Conservation (phyloP, 2,888 invertebrate genomes). For the Idaea dimidiata region DNA sequence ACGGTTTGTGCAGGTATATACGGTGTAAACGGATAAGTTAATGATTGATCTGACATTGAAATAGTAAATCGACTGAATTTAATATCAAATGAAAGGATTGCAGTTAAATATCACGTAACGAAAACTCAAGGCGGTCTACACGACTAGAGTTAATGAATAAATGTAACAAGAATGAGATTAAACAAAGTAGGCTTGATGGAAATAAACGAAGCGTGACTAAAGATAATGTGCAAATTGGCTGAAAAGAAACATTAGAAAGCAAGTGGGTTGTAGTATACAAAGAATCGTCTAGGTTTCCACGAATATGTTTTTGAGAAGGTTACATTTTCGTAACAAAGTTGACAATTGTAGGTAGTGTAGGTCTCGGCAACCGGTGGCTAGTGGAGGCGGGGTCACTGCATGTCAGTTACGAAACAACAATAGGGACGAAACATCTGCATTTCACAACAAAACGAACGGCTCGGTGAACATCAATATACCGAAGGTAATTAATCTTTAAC, state of each 20-base stretch:
- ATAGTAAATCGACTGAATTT: slow-evolving; percentile 23
- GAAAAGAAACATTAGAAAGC: slow-evolving; percentile 54
- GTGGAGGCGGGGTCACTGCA: slow-evolving; percentile 18
- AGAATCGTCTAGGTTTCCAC: slow-evolving; percentile 14
- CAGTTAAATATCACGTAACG: slow-evolving; percentile 30
- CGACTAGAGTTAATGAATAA: slow-evolving; percentile 37
- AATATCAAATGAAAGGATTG: slow-evolving; percentile 37
- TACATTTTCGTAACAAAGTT: slow-evolving; percentile 33
- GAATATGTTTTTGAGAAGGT: slow-evolving; percentile 18
- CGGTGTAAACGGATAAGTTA: slow-evolving; percentile 14
- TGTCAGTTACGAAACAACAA: slow-evolving; percentile 26
- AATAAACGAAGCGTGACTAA: slow-evolving; percentile 53
- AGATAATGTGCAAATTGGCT: slow-evolving; percentile 53
- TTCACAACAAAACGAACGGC: slow-evolving; percentile 21
- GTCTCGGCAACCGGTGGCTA: slow-evolving; percentile 28
- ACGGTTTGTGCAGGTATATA: no score
- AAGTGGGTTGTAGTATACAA: slow-evolving; percentile 30
- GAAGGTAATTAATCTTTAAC: slow-evolving; percentile 21
- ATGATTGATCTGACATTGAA: slow-evolving; percentile 29
- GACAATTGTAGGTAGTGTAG: slow-evolving; percentile 12
- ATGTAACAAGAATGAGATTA: slow-evolving; percentile 39
- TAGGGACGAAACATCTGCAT: slow-evolving; percentile 30
- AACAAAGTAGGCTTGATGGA: slow-evolving; percentile 49
- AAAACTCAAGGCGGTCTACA: slow-evolving; percentile 41
- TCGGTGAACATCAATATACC: slow-evolving; percentile 17